Evolutionary conservation across 2,113 vertebrate genomes (phyloP).

Genomic region (Himantopus leucocephalus): DNA sequence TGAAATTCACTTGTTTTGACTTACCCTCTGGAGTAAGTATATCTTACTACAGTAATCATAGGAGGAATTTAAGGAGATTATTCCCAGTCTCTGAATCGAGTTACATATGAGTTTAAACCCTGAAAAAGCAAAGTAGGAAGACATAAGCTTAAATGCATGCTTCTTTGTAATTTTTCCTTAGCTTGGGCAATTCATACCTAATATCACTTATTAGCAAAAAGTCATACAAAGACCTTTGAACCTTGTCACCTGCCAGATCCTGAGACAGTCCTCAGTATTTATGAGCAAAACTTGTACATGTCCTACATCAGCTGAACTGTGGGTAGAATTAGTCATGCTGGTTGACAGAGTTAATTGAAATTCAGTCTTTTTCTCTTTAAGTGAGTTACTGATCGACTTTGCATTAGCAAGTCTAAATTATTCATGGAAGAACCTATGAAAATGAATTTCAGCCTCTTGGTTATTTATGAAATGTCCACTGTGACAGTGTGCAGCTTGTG

Average conservation of each 20-base stretch:
- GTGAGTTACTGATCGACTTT: constrained; percentile 8
- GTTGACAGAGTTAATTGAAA: constrained; percentile 9
- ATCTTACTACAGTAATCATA: neutral
- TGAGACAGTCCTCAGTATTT: neutral
- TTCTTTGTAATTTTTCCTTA: neutral
- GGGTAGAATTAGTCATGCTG: constrained; percentile 14
- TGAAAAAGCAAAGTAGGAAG: neutral
- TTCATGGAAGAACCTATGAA: neutral
- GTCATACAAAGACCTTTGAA: neutral
- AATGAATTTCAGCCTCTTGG: neutral
- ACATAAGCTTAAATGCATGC: neutral
- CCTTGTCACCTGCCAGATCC: neutral
- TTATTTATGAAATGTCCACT: constrained; percentile 1
- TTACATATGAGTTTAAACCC: neutral
- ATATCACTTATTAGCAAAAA: neutral
- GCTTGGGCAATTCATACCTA: neutral
- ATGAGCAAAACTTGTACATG: neutral
- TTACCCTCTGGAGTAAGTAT: neutral
- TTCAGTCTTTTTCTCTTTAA: neutral
- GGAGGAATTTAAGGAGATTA: neutral
- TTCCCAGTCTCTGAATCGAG: neutral
- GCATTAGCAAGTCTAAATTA: constrained; percentile 31
- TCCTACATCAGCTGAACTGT: neutral
- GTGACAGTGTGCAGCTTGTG: neutral
- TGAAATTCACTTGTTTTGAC: neutral